phyloP scores from a whole-genome alignment of 2,113 vertebrate species.

The Heloderma charlesbogerti region DNA sequence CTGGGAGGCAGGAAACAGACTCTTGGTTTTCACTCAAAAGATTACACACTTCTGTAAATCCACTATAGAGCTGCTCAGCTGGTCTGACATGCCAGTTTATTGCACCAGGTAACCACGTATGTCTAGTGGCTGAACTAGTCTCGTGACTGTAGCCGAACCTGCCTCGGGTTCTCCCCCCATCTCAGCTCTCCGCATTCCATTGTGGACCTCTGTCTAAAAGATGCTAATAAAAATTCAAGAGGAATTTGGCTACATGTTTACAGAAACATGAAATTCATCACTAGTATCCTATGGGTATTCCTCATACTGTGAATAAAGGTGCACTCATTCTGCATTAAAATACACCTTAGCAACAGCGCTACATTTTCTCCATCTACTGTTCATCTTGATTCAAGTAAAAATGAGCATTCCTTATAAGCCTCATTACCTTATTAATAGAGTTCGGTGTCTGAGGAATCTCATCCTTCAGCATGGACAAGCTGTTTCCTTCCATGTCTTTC shows the following conservation, averaged over 20 bases:
- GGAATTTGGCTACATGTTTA: neutral
- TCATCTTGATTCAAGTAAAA: neutral
- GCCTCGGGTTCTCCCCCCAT: too few species aligned
- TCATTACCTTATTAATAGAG: conserved; percentile 85
- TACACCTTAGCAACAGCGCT: neutral
- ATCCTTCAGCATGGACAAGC: conserved; percentile 77
- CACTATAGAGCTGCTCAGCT: neutral
- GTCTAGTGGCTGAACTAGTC: too few species aligned
- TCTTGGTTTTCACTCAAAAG: neutral
- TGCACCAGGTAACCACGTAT: neutral
- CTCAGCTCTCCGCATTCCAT: too few species aligned
- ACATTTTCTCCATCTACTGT: neutral
- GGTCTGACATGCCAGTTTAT: neutral
- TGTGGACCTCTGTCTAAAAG: neutral
- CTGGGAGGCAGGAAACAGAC: neutral
- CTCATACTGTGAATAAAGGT: neutral
- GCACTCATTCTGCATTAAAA: neutral
- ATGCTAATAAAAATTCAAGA: neutral
- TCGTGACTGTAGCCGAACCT: too few species aligned
- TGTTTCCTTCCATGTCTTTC: conserved; percentile 87
- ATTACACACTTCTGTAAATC: neutral
- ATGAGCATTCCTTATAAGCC: neutral
- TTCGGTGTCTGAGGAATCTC: conserved; percentile 89
- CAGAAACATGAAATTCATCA: neutral
- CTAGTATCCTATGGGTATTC: neutral